Evolutionary conservation across 2,797 vertebrate genomes (phyloP), one percentile per base, ranked within the genome.

Genomic region (Acrossocheilus wenchowensis): DNA sequence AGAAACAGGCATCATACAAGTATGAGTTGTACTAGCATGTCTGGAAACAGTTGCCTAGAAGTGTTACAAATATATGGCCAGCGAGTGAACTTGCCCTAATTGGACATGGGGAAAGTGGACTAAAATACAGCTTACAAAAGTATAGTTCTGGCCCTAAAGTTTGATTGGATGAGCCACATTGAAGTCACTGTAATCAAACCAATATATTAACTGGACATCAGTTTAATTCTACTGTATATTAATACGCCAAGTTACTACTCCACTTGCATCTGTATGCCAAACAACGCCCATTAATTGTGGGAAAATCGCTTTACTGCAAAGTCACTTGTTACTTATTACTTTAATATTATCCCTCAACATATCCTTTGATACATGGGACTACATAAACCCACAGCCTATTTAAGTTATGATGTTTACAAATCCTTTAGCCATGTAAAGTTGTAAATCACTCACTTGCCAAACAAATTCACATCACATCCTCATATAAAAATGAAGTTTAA

Each of bases 361-460:
- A 12, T 64, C 83, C 68, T 84, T 81, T 84, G 48, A 64, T 30
- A 74, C 84, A 86, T 68, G 10, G 57, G 77, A 15, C 52, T 71
- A 39, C 57, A 71, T 60, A 78, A 87, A 79, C 41, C 62, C 74
- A 60, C 75, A 83, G 48, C 66, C 62, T 57, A 73, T 66, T 86
- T 80, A 69, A 79, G 45, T 21, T 81, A 62, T 43, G 72, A 81
- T 87, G 81, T 78, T 87, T 81, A 82, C 81, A 90, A 87, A 79
- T 81, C n/a, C 5, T 78, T 84, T 50, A 79, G 45, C 82, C 86
- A 82, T 74, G 45, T 84, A 78, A 81, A 87, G 50, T 86, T 48
- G 77, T 45, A 87, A 87, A 84, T 75, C 75, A 41, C 26, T 72
- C 48, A n/a, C n/a, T 83, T 87, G 81, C 83, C 86, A 87, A 88